Conservation (phyloP, 2,888 invertebrate species). For the Leucania comma region DNA sequence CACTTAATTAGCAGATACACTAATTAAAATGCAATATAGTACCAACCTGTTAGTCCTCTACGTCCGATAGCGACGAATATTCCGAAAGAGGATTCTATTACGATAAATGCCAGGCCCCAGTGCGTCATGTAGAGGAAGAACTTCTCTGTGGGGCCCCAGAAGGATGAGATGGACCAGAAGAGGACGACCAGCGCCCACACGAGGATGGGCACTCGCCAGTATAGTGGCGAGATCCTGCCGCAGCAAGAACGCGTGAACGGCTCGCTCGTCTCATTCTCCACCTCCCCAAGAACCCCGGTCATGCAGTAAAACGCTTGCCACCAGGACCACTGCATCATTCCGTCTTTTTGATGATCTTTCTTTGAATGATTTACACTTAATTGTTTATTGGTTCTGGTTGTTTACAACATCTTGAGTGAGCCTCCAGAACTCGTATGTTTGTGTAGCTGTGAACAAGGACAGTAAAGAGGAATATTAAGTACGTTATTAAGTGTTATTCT, state of each 20-base stretch:
- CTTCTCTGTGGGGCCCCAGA: conserved; percentile 85
- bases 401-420: conserved; percentile 58
- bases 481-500: conserved; percentile 28
- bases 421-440: conserved; percentile 50
- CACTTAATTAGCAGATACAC: conserved; percentile 47
- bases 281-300: conserved; percentile 74
- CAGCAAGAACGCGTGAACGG: conserved; percentile 78
- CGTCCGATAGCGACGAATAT: conserved; percentile 77
- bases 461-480: conserved; percentile 36
- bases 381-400: conserved; percentile 6
- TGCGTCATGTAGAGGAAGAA: conserved; percentile 90
- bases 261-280: conserved; percentile 74
- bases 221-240: conserved; percentile 77
- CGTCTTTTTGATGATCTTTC: conserved; percentile 44
- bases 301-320: conserved; percentile 76
- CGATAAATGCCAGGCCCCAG: conserved; percentile 87
- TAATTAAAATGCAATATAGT: conserved; percentile 33
- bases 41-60: conserved; percentile 74
- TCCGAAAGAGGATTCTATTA: conserved; percentile 82
- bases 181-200: conserved; percentile 78
- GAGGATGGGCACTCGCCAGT: conserved; percentile 84
- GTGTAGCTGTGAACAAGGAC: conserved; percentile 62
- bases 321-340: conserved; percentile 75
- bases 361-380: conserved; percentile 17
- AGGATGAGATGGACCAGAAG: conserved; percentile 78